Conservation (phyloP, 1,140 invertebrate genomes). For the Pygmarrhopalites habei region DNA sequence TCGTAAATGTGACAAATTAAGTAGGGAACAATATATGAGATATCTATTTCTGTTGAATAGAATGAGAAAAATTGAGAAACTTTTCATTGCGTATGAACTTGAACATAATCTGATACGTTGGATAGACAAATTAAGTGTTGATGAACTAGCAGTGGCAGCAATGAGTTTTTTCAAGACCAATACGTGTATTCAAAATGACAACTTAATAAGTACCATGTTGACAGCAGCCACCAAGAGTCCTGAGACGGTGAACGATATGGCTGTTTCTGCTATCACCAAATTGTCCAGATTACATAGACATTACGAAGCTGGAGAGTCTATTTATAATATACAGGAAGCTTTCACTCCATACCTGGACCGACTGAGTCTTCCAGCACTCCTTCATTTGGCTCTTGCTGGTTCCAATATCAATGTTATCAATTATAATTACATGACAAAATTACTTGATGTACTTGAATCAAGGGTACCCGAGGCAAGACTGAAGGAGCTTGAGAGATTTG, state of each 20-base stretch:
- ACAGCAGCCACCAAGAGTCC: slow-evolving; percentile 42
- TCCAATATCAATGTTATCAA: slow-evolving; percentile 46
- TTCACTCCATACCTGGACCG: slow-evolving; percentile 44
- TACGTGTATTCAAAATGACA: slow-evolving; percentile 46
- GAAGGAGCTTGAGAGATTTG: slow-evolving; percentile 57
- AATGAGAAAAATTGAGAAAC: slow-evolving; percentile 40
- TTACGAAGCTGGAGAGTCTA: slow-evolving; percentile 37
- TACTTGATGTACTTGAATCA: slow-evolving; percentile 37
- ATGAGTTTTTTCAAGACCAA: slow-evolving; percentile 57
- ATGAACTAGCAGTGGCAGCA: slow-evolving; percentile 52
- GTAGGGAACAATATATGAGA: slow-evolving; percentile 50
- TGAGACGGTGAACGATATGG: slow-evolving; percentile 47
- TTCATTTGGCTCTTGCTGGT: slow-evolving; percentile 51
- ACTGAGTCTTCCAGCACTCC: slow-evolving; percentile 45
- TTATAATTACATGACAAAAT: slow-evolving; percentile 36
- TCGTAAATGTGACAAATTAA: slow-evolving; percentile 45
- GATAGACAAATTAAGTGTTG: slow-evolving; percentile 46
- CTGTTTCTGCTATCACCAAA: slow-evolving; percentile 51
- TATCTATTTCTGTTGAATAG: slow-evolving; percentile 51
- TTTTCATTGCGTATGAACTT: slow-evolving; percentile 51
- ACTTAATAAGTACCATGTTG: slow-evolving; percentile 46
- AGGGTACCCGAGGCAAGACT: slow-evolving; percentile 45
- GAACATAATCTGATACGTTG: slow-evolving; percentile 47
- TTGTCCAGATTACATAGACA: slow-evolving; percentile 46
- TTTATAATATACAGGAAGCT: slow-evolving; percentile 41